Base-by-base conservation (phyloP, 2,888 invertebrate species). In the Helobdella robusta region DNA sequence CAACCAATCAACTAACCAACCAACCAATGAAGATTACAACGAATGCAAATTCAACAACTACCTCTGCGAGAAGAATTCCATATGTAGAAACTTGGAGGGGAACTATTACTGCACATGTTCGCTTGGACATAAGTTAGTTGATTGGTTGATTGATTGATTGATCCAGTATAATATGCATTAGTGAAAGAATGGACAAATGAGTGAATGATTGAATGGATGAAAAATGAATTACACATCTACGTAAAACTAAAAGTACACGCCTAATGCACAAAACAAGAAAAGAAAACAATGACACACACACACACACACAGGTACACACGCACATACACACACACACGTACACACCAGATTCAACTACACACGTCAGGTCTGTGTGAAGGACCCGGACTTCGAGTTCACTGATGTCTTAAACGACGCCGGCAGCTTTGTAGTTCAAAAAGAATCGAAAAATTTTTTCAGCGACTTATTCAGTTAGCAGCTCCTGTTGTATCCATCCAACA, bases 81-180 rank as follows among this genome's bases (percentile, higher is more conserved):
- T 62, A 11, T 66, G 66, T 44, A 52, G 66, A 3, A 66, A 66
- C 46, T 15, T 66, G 18, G 32, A 61, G 66, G n/a, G 28, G 11
- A 52, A 63, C 62, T 66, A 66, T 35, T 66, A 66, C 62, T 66
- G 66, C 46, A 62, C 66, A 8, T 66, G 66, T 35, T 35, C 61
- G 15, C 62, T 66, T 4, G 66, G 62, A 1, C 62, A 66, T 35
- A 56, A 44, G 54, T 50, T n/a, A n/a, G 50, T 50, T n/a, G n/a
- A n/a, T n/a, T n/a, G n/a, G n/a, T n/a, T n/a, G n/a, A n/a, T n/a
- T n/a, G n/a, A n/a, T n/a, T n/a, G n/a, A n/a, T n/a, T n/a, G n/a
- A n/a, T n/a, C n/a, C n/a, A n/a, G n/a, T n/a, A n/a, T n/a, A n/a
- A n/a, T n/a, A n/a, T n/a, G n/a, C n/a, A n/a, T n/a, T n/a, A n/a